Base-by-base conservation (phyloP, 2,113 vertebrate species). In the Centrocercus urophasianus region DNA sequence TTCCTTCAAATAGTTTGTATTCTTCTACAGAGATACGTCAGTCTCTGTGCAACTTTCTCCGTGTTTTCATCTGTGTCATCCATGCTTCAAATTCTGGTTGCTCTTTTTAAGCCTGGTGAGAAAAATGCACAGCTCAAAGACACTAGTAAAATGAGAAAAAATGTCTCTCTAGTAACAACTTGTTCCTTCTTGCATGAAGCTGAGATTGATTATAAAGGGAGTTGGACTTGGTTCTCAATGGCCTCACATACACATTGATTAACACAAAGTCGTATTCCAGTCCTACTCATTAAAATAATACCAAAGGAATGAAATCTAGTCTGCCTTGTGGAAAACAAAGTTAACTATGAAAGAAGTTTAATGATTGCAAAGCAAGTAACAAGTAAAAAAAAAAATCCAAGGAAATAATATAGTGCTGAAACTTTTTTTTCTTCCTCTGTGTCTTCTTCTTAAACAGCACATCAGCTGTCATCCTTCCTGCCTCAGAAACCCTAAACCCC, bases 401-500 rank as follows among this genome's bases (percentile, higher is more conserved):
- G 1, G 56, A 47, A 40, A 21, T 12, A 76, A 25, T 0, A 2
- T 47, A 57, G 6, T 4, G 8, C 42, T 67, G n/a, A 57, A 89
- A 54, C 21, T 24, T 32, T 92, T 48, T 79, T 67, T 54, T 27
- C 36, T 63, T 56, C 14, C 4, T 65, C 11, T 19, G 50, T 70
- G 11, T 38, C 79, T 94, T 56, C 19, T 69, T 90, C 73, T 66
- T 63, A 88, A 61, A 63, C n/a, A 87, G 54, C 42, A 73, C 67
- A 81, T 96, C 81, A 92, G 21, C 61, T 90, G 80, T 93, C 95
- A 86, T 64, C 18, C 78, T 47, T 90, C 22, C 61, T 93, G 86
- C 77, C 34, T 88, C 67, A 83, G 83, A 96, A 96, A 78, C 28
- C 43, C 12, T 56, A 90, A 94, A 72, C 27, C 85, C 38, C 77